Evolutionary conservation across 2,797 vertebrate genomes (phyloP), one percentile per base, ranked within the genome.

Genomic region (Salarias fasciatus): DNA sequence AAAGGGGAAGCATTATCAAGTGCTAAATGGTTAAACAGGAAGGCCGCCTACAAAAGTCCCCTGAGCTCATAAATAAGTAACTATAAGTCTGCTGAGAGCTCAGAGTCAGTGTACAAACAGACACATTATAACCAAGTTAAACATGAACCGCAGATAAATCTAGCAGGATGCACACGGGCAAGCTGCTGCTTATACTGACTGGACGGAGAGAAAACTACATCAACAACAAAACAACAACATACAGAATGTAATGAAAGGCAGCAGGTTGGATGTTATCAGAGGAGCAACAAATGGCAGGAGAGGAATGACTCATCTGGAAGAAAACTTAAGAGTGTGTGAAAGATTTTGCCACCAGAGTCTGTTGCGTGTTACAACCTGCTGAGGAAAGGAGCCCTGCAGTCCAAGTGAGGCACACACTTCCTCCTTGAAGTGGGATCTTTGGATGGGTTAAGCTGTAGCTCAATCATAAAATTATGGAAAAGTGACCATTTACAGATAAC

Each of bases 81-180:
- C 71, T 37, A 63, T 28, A 43, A 43, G 43, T 65, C 61, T 0
- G 18, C 54, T 43, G 40, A 69, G 57, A 73, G 59, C 11, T 8
- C 0, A 36, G 42, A 38, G 31, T 44, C 9, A 46, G 52, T n/a
- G n/a, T 69, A 68, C 50, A 80, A 66, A 84, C 57, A 73, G 59
- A 75, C 56, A 59, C 70, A 58, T 60, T 72, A 66, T 63, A 74
- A 79, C 67, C 0, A 37, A 73, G 92, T 92, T 93, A 92, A 92
- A 91, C 85, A 91, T 93, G 81, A 92, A 92, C 89, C 57, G 82
- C 52, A 66, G 79, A 77, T 68, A 74, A 65, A 71, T 75, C 36
- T 13, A 59, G 11, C 53, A 44, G 55, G 70, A 62, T 41, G 74
- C 56, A 72, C 71, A 64, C 30, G 45, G 54, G 63, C 40, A 38